Evolutionary conservation across 2,888 invertebrate genomes (phyloP), one percentile per base, ranked within the genome.

Genomic region (Pandemis cinnamomeana): DNA sequence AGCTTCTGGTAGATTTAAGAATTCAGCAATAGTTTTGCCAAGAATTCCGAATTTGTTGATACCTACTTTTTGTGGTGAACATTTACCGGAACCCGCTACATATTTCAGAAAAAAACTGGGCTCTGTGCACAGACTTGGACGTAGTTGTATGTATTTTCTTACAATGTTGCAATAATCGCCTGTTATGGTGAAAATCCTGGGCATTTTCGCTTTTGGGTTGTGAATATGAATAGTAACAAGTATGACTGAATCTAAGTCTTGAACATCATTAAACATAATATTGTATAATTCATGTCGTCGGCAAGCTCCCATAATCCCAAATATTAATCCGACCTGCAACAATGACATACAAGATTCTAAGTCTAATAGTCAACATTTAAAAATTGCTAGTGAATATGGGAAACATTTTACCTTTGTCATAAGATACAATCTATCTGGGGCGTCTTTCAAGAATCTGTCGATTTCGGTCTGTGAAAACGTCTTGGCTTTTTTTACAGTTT

Each of bases 251-350:
- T 41, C 58, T 10, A 55, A 61, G 44, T 67, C 64, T 69, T 76
- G 67, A 5, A 71, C 68, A 42, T 76, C 71, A 46, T 69, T 74
- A 8, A 71, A 58, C 42, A 44, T 42, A 27, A 76, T 44, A 27
- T 68, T 58, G 7, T 67, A 44, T 44, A 75, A 41, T 74, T 76
- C 71, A 5, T 71, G 71, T 44, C 60, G 60, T 2, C 68, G 67
- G 63, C 73, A 71, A 42, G 68, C 73, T 48, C 71, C 76, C 36
- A 67, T 64, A n/a, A 74, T 66, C 10, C 73, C 76, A 66, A 76
- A 67, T 48, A 73, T 73, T 41, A 76, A 44, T n/a, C 36, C 67
- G n/a, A 75, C 69, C 75, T 72, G 70, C 67, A 75, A 72, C 70
- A 42, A 27, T 55, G 48, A 36, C 8, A 72, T 41, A 41, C 36